Conservation (phyloP, 2,888 invertebrate species). For the Brachypalpus laphriformis region DNA sequence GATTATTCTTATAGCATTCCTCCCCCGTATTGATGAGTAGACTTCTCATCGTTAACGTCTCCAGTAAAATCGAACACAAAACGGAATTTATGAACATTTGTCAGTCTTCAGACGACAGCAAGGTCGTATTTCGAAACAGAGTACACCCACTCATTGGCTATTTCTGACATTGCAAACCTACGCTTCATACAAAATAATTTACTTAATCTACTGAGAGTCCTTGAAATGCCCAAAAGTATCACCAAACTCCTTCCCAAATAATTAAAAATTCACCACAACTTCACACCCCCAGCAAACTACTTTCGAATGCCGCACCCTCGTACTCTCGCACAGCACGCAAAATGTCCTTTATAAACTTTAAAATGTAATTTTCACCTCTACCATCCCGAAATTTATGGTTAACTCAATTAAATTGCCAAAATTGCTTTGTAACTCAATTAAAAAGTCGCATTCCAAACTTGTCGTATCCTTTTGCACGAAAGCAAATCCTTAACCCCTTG, state of each 20-base stretch:
- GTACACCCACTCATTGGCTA: no score
- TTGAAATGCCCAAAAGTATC: neutral
- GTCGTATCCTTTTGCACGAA: slow-evolving; percentile 28
- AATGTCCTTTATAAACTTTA: slow-evolving; percentile 41
- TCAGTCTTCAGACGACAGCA: no score
- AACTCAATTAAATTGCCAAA: slow-evolving; percentile 68
- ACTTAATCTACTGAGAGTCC: no score
- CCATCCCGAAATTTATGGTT: slow-evolving; percentile 10
- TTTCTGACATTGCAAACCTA: no score
- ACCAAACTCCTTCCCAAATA: neutral
- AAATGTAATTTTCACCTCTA: slow-evolving; percentile 62
- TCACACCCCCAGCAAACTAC: slow-evolving; percentile 47
- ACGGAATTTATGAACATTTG: no score
- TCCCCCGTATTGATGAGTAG: no score
- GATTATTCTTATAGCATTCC: no score
- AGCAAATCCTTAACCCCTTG: slow-evolving; percentile 8
- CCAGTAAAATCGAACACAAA: no score
- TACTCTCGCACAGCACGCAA: neutral
- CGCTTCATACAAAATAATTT: no score
- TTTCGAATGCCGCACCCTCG: neutral
- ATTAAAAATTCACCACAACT: slow-evolving; percentile 55
- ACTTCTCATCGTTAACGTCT: no score
- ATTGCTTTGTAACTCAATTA: slow-evolving; percentile 72
- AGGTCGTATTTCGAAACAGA: no score
- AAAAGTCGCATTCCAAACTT: slow-evolving; percentile 52